phyloP scores from a whole-genome alignment of 1,140 invertebrate genomes.

The Rhyacophila brunnea region DNA sequence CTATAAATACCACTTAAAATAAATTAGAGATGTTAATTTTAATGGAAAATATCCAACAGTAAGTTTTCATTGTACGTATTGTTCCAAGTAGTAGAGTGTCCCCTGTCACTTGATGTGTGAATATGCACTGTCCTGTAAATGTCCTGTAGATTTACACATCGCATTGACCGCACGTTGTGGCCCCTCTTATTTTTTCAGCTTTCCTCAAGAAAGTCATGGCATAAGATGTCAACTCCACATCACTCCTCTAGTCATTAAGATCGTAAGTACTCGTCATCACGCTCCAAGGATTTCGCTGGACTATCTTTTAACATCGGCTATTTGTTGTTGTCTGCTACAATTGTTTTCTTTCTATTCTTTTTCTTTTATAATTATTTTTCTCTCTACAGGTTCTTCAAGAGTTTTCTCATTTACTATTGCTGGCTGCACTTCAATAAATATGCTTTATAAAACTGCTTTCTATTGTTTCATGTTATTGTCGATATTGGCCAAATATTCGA shows the following conservation, averaged over 20 bases:
- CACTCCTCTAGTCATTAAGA: constrained; percentile 55
- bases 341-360: constrained; percentile 4
- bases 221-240: constrained; percentile 48
- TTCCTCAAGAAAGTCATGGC: constrained; percentile 74
- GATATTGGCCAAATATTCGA: too few relatives aligned
- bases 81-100: background rate
- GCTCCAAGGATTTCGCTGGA: too few relatives aligned
- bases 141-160: background rate
- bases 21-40: too few relatives aligned
- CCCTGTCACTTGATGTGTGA: background rate
- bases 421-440: constrained; percentile 3
- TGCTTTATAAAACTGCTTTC: too few relatives aligned
- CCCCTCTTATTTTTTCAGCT: constrained; percentile 60
- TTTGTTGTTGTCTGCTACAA: constrained; percentile 3
- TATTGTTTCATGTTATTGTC: too few relatives aligned
- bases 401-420: constrained; percentile 7
- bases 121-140: background rate
- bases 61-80: too few relatives aligned
- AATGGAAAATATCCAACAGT: too few relatives aligned
- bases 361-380: constrained; percentile 27
- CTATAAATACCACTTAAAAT: too few relatives aligned
- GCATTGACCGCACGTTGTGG: constrained; percentile 27
- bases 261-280: constrained; percentile 49
- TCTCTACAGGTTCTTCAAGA: constrained; percentile 19
- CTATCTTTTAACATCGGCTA: too few relatives aligned